A percentile compares a stretch with the other conserved stretches of the same genome.
Conservation (phyloP, 2,113 vertebrate species). For the Pao palembangensis region DNA sequence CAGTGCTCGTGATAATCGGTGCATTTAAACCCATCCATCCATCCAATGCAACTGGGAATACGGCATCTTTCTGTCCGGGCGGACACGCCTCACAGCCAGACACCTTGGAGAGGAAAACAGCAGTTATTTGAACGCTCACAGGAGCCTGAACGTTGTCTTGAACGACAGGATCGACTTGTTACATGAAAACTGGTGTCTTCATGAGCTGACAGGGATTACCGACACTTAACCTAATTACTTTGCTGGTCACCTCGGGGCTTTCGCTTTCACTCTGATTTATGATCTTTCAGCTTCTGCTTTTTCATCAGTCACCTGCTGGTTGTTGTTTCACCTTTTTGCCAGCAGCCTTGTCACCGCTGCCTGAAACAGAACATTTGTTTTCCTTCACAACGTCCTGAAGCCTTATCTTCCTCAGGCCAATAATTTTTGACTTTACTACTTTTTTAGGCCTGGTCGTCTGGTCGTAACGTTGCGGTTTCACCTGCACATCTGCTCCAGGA, state of each 20-base stretch:
- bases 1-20: no score
- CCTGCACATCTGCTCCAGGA: no score
- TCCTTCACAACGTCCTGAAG: no score
- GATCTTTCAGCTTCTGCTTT: constrained; percentile 33
- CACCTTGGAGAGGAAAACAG: neutral
- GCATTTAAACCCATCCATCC: no score
- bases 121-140: no score
- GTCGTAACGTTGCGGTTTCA: no score
- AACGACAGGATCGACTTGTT: constrained; percentile 20
- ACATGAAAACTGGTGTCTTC: constrained; percentile 58
- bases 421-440: no score
- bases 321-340: constrained; percentile 8
- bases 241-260: constrained; percentile 50
- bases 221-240: constrained; percentile 79
- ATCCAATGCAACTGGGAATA: no score
- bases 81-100: no score
- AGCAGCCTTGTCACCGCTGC: constrained; percentile 7
- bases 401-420: no score
- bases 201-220: constrained; percentile 70
- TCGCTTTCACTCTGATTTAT: constrained; percentile 53
- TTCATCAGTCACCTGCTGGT: constrained; percentile 43
- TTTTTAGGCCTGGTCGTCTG: no score
- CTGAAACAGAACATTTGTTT: neutral
- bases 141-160: neutral
- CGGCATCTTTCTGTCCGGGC: no score